Percentiles rank a stretch among this genome's conserved stretches.
Evolutionary conservation across 2,888 invertebrate species (phyloP).

Genomic region (Temnothorax rugatulus): DNA sequence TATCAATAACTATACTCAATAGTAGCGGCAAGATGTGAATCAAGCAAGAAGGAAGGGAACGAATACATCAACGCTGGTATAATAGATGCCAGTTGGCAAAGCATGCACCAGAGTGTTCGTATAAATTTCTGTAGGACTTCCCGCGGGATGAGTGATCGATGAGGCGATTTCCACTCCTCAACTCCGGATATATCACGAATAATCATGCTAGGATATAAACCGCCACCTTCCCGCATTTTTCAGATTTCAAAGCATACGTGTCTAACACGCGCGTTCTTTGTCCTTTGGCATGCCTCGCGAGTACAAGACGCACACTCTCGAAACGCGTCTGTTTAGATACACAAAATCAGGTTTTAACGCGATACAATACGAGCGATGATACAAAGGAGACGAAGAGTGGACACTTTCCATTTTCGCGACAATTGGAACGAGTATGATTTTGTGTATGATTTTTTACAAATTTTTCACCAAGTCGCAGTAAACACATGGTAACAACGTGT

Average conservation of each 20-base stretch:
- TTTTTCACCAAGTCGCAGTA: neutral
- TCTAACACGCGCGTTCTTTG: neutral
- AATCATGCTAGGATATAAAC: conserved; percentile 30
- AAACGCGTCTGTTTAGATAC: neutral
- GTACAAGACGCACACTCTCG: neutral
- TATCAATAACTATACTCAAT: neutral
- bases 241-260: conserved; percentile 3
- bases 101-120: conserved; percentile 28
- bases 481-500: neutral
- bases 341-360: conserved; percentile 42
- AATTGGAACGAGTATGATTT: neutral
- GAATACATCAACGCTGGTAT: conserved; percentile 58
- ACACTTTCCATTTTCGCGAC: conserved; percentile 15
- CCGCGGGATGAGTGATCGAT: conserved; percentile 64
- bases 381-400: conserved; percentile 19
- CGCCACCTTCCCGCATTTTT: conserved; percentile 15
- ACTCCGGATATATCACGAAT: conserved; percentile 27
- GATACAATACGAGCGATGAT: neutral
- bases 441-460: conserved; percentile 13
- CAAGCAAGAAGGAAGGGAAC: conserved; percentile 44
- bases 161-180: conserved; percentile 42
- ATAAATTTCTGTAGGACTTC: conserved; percentile 65
- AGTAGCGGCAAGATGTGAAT: conserved; percentile 52
- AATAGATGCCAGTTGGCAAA: conserved; percentile 31
- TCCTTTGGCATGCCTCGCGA: neutral